Percentiles rank a stretch among this genome's conserved stretches.
These are phyloP conservation scores for Athene cunicularia DNA, from an alignment of 2,113 vertebrate species.

Conservation along the genomic window DNA sequence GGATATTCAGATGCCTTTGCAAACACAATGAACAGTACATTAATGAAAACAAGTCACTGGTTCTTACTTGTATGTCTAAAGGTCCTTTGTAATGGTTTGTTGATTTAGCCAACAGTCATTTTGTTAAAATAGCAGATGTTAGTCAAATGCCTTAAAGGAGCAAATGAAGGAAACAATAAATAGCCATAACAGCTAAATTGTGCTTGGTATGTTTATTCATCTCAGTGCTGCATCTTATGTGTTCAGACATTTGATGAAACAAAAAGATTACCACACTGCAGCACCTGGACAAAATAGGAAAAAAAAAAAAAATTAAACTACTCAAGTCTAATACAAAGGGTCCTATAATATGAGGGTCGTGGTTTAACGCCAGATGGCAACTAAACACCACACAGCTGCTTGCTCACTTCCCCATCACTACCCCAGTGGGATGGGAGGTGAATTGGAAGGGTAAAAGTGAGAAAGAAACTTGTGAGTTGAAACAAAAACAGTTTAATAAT, in stretches of 20 bases:
- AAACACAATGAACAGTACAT: background rate
- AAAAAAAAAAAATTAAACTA: background rate
- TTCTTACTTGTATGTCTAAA: background rate
- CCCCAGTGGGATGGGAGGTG: background rate
- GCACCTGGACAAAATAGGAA: background rate
- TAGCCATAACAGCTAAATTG: background rate
- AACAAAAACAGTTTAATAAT: background rate
- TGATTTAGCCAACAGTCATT: background rate
- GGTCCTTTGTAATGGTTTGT: conserved; percentile 10
- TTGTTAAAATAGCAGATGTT: background rate
- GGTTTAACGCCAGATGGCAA: background rate
- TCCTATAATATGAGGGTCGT: background rate
- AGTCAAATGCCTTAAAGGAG: background rate
- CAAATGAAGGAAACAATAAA: background rate
- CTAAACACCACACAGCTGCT: background rate
- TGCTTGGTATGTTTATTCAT: background rate
- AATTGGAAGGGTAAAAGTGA: background rate
- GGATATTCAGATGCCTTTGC: background rate
- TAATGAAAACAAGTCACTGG: background rate
- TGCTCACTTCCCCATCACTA: background rate
- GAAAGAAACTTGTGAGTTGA: background rate
- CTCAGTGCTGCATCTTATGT: background rate
- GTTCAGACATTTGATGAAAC: background rate
- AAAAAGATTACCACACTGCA: background rate
- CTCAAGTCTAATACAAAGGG: background rate